These are phyloP conservation scores for Holcopasites calliopsidis DNA, from an alignment of 1,140 invertebrate genomes.

Conservation along the genomic window DNA sequence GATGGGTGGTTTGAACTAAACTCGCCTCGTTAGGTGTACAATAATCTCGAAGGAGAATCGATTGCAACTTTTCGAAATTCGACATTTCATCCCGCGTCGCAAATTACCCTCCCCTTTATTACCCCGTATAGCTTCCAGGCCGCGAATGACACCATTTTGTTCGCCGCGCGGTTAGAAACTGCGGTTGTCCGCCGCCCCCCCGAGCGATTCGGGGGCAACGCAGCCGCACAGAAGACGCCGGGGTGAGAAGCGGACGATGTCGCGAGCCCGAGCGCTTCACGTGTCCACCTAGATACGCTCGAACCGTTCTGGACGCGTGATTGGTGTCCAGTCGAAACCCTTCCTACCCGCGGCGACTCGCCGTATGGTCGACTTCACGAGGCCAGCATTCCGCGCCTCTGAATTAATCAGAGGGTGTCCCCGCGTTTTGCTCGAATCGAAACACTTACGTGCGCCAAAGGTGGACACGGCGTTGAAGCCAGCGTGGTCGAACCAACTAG, in stretches of 20 bases:
- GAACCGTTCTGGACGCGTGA: constrained; percentile 2
- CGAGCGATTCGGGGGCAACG: constrained; percentile 30
- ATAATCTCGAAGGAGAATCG: constrained; percentile 36
- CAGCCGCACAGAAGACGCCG: constrained; percentile 24
- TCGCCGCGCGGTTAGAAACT: neutral
- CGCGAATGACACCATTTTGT: constrained; percentile 33
- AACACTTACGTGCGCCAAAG: constrained; percentile 11
- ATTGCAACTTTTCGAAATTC: neutral
- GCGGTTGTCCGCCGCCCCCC: too few species aligned
- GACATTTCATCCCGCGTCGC: neutral
- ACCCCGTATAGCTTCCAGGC: neutral
- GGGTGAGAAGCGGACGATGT: neutral
- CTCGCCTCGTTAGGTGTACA: too few species aligned
- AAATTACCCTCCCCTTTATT: neutral
- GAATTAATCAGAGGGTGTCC: constrained; percentile 57
- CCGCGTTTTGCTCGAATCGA: constrained; percentile 50
- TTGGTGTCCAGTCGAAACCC: constrained; percentile 39
- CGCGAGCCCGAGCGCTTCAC: neutral
- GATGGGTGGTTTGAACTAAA: too few species aligned
- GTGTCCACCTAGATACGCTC: neutral
- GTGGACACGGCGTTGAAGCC: too few species aligned
- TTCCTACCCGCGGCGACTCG: constrained; percentile 38
- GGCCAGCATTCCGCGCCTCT: constrained; percentile 40
- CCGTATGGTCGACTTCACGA: constrained; percentile 37
- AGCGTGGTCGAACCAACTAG: too few species aligned